Evolutionary conservation across 2,888 invertebrate species (phyloP), one percentile per base, ranked within the genome.

Genomic region (Acanthacorydalis orientalis): DNA sequence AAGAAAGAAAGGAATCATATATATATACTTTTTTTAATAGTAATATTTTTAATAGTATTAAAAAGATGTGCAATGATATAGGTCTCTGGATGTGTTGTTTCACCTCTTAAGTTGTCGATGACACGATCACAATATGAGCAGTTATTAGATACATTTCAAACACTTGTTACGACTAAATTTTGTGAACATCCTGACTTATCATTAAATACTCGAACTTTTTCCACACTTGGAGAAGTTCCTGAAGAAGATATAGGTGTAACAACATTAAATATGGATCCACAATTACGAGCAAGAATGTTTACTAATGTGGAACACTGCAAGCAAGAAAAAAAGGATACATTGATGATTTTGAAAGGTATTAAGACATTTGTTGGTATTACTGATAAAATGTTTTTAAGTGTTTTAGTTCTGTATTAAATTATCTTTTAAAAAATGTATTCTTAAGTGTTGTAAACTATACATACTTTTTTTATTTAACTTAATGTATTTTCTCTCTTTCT

Each of bases 61-160:
- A 12, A n/a, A 35, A 35, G 2, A 35, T 35, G 7, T n/a, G 12
- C 4, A 35, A 15, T 65, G 65, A 69, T 75, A 45, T 65, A 81
- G 64, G 69, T 89, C 48, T 72, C 71, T 48, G 92, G 92, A 31
- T 76, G 75, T 53, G 83, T 93, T 12, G 81, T 90, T 37, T 86
- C 84, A 45, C 83, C 85, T 0, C 67, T 95, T 46, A 87, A 89
- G 65, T 78, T 95, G 34, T 87, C 88, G 1, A 68, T 95, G 43
- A 82, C 86, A 0, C 80, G 90, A 44, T 77, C 78, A 47, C 92
- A 93, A 62, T 95, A 92, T 64, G 87, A 90, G 61, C 93, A 93
- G 65, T 68, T 95, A 41, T 66, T 91, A 51, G 86, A 87, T 56
- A 84, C 87, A 1, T 55, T 73, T 23, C 65, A 71, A 33, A 61